Evolutionary conservation across 2,797 vertebrate species (phyloP).

Genomic region (Sphaeramia orbicularis): DNA sequence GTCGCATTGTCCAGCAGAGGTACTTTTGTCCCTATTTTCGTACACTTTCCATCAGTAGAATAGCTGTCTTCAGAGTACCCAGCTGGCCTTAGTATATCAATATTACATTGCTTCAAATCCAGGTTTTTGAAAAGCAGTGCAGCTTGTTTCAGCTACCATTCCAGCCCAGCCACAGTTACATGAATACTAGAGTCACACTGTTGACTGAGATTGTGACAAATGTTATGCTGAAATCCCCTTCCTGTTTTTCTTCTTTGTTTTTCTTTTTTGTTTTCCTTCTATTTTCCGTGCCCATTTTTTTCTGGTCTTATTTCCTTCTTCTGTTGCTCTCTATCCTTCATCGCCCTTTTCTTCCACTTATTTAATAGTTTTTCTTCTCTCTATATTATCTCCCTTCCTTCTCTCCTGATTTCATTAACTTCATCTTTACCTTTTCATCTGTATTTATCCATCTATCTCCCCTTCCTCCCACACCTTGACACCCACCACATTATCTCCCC

Average conservation of each 20-base stretch:
- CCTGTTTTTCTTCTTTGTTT: conserved; percentile 1
- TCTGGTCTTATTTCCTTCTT: conserved; percentile 1
- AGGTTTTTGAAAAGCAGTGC: conserved; percentile 30
- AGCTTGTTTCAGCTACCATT: conserved; percentile 31
- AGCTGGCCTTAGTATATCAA: conserved; percentile 48
- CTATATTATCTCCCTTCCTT: background rate
- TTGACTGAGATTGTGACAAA: conserved; percentile 42
- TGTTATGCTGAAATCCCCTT: background rate
- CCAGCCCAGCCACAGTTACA: conserved; percentile 13
- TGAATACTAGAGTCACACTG: conserved; percentile 7
- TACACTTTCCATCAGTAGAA: conserved; percentile 1
- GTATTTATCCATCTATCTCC: conserved; percentile 11
- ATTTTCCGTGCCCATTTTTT: conserved; percentile 17
- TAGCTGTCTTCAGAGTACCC: conserved; percentile 16
- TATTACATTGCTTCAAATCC: conserved; percentile 47
- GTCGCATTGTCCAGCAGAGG: background rate
- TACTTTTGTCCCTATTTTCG: background rate
- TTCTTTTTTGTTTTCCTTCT: background rate
- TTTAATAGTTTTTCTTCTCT: background rate
- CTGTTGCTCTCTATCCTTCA: conserved; percentile 4
- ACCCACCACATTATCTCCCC: conserved; percentile 16
- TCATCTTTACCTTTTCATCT: conserved; percentile 9
- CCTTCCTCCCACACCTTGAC: background rate
- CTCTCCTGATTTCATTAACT: conserved; percentile 18
- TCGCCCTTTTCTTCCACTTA: conserved; percentile 2